These are phyloP conservation scores for Megatriorchis doriae DNA, from an alignment of 2,113 vertebrate genomes.

Conservation along the genomic window DNA sequence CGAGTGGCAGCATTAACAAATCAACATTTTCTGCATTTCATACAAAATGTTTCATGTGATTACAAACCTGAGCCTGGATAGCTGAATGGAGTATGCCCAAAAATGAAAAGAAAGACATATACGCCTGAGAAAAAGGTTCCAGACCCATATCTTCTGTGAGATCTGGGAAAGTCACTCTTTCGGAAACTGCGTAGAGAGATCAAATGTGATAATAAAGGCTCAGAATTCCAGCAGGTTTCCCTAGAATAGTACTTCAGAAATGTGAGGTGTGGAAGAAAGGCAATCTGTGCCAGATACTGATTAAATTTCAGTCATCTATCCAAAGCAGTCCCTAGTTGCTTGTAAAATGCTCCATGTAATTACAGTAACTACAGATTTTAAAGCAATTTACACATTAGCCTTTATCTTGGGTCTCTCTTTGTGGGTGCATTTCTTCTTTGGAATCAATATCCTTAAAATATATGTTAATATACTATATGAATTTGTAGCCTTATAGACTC, in stretches of 20 bases:
- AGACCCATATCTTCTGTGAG: not conserved
- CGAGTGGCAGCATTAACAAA: conserved; percentile 8
- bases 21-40: conserved; percentile 46
- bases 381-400: conserved; percentile 77
- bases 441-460: conserved; percentile 75
- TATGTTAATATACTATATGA: conserved; percentile 69
- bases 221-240: conserved; percentile 56
- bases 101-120: not conserved
- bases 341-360: conserved; percentile 81
- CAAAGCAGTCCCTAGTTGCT: conserved; percentile 74
- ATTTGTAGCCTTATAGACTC: conserved; percentile 59
- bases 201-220: conserved; percentile 66
- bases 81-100: not conserved
- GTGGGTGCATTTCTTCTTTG: conserved; percentile 69
- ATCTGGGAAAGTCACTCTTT: conserved; percentile 39
- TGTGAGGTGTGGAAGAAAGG: conserved; percentile 64
- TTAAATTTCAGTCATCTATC: conserved; percentile 80
- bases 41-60: conserved; percentile 14
- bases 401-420: conserved; percentile 70
- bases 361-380: conserved; percentile 77
- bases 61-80: conserved; percentile 20
- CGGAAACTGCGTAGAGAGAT: conserved; percentile 42
- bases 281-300: conserved; percentile 72
- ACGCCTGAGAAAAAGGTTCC: not conserved
- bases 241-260: conserved; percentile 66